Base-by-base conservation (phyloP, 1,140 invertebrate genomes). In the Formica exsecta region DNA sequence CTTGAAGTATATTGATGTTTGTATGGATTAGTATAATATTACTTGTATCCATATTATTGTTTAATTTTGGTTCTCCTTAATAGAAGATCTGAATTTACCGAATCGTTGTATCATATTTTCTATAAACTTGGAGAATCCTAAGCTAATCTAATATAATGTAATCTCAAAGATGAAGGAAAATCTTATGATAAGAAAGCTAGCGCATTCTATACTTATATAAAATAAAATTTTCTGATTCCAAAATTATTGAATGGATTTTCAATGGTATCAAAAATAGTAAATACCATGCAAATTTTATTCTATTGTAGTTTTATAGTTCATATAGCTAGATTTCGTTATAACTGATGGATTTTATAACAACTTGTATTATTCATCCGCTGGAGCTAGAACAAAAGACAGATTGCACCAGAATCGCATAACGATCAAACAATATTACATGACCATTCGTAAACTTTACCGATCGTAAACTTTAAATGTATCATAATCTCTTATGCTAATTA, bases 11-110 rank as follows among this genome's bases (percentile, higher is more conserved):
- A 36, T 57, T 2, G 22, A 44, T 22, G 25, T 61, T 73, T 61
- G 25, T 81, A 73, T 61, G 36, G 36, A 81, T 70, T 80, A 80
- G 9, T 73, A 73, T 61, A 59, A 73, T n/a, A 38, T 73, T 81
- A 38, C 54, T 32, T 29, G 25, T 29, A 29, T 73, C 54, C 25
- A 81, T 73, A 73, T 73, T 38, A 29, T 73, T 73, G 70, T 87
- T 88, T 88, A 86, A 88, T 87, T 70, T 87, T 68, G 79, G 48
- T 66, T 83, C 51, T 59, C 71, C 75, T 61, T 71, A 76, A 87
- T 87, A 76, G 48, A 71, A 81, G 5, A 19, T 9, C 36, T 59
- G 59, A 71, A 81, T 66, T 81, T 22, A 57, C 41, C 41, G 16
- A 9, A 8, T 25, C 19, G 6, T 16, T 59, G 13, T 57, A 41